Conservation (phyloP, 2,113 vertebrate species). For the Larimichthys polyactis region DNA sequence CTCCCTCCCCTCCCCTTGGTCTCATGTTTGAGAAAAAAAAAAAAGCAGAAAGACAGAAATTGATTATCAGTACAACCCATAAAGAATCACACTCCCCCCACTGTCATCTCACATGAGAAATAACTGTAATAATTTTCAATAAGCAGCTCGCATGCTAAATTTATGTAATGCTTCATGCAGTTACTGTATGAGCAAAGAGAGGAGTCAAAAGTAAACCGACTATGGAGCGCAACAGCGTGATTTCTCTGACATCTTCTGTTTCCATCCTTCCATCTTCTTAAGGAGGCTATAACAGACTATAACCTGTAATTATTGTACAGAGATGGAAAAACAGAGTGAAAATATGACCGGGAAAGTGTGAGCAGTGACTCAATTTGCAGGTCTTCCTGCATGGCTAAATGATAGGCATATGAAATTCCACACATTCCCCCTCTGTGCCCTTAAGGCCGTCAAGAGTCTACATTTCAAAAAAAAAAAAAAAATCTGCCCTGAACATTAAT, state of each 20-base stretch:
- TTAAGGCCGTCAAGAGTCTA: slow-evolving; percentile 46
- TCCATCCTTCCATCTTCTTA: neutral
- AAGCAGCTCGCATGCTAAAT: neutral
- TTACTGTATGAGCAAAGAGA: slow-evolving; percentile 3
- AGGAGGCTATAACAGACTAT: neutral
- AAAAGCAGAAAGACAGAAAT: slow-evolving; percentile 64
- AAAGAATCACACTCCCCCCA: slow-evolving; percentile 11
- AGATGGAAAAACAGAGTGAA: slow-evolving; percentile 28
- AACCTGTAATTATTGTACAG: slow-evolving; percentile 36
- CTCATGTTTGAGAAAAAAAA: slow-evolving; percentile 36
- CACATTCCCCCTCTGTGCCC: slow-evolving; percentile 61
- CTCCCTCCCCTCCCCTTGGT: neutral
- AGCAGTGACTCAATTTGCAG: slow-evolving; percentile 46
- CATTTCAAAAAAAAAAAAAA: slow-evolving; percentile 43
- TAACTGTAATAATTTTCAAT: neutral
- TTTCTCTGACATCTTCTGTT: neutral
- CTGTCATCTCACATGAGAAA: slow-evolving; percentile 12
- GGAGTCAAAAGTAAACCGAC: neutral
- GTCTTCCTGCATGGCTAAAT: slow-evolving; percentile 47
- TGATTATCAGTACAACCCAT: slow-evolving; percentile 58
- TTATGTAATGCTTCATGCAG: neutral
- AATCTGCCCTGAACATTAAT: slow-evolving; percentile 63
- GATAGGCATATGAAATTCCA: slow-evolving; percentile 62
- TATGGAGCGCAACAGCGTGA: neutral
- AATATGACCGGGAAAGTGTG: slow-evolving; percentile 15